phyloP scores from a whole-genome alignment of 2,888 invertebrate species.

The Cheilosia scutellata region DNA sequence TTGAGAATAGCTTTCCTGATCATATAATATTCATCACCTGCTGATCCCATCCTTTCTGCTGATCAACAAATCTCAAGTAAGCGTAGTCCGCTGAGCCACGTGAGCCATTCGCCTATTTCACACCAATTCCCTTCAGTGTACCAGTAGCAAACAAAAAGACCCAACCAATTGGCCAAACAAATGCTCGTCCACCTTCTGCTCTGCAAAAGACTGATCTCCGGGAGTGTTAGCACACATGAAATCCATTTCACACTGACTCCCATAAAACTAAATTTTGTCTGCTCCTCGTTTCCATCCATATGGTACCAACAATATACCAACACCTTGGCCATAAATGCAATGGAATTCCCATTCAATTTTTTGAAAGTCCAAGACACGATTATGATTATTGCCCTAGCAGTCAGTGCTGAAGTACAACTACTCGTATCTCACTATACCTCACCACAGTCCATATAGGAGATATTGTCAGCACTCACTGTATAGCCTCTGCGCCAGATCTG shows the following conservation, averaged over 20 bases:
- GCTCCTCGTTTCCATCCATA: conserved; percentile 39
- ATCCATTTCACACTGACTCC: conserved; percentile 52
- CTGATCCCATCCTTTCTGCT: too few relatives aligned
- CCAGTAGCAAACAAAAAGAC: neutral
- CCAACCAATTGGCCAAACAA: conserved; percentile 16
- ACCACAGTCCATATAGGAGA: conserved; percentile 11
- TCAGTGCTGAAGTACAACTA: conserved; percentile 32
- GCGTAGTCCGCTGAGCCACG: too few relatives aligned
- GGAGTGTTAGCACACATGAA: conserved; percentile 61
- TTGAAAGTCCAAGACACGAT: conserved; percentile 66
- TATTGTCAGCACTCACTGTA: conserved; percentile 8
- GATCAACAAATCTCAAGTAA: too few relatives aligned
- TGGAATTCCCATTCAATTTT: conserved; percentile 71
- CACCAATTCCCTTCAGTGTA: conserved; percentile 47
- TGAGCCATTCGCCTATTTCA: neutral
- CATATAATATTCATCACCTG: too few relatives aligned
- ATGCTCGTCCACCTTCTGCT: conserved; percentile 11
- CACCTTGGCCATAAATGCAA: neutral
- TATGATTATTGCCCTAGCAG: conserved; percentile 65
- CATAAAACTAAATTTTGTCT: conserved; percentile 61
- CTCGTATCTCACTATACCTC: neutral
- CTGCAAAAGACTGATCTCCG: conserved; percentile 39
- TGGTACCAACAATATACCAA: neutral
- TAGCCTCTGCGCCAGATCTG: conserved; percentile 1
- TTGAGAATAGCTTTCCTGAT: too few relatives aligned